phyloP scores from a whole-genome alignment of 1,140 invertebrate species.

The Phocides pigmalion region DNA sequence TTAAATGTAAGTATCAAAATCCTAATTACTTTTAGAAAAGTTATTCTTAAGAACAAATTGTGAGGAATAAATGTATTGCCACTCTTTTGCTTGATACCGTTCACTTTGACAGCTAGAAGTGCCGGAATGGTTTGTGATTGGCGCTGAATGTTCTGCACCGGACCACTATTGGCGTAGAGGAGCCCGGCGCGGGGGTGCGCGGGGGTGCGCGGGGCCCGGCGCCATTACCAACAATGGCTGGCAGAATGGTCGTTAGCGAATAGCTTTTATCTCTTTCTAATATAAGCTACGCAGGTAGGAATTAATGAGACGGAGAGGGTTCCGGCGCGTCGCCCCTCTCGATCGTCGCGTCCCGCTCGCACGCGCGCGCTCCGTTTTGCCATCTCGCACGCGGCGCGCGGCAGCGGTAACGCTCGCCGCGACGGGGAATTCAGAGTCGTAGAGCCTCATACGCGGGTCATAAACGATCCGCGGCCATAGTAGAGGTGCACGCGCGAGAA shows the following conservation, averaged over 20 bases:
- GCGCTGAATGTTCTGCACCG: slow-evolving; percentile 81
- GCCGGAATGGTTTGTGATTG: slow-evolving; percentile 83
- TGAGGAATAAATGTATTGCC: slow-evolving; percentile 42
- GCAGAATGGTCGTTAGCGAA: slow-evolving; percentile 77
- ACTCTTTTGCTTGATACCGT: slow-evolving; percentile 65
- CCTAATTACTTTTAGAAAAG: neutral
- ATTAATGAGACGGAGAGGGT: slow-evolving; percentile 80
- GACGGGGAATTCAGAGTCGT: slow-evolving; percentile 81
- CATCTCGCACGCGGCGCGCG: slow-evolving; percentile 73
- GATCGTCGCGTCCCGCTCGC: slow-evolving; percentile 57
- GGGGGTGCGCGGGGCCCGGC: slow-evolving; percentile 71
- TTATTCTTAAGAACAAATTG: neutral
- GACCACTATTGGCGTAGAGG: slow-evolving; percentile 81
- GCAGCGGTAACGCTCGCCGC: slow-evolving; percentile 79
- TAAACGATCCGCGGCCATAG: slow-evolving; percentile 83
- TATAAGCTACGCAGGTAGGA: slow-evolving; percentile 78
- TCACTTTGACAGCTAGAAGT: slow-evolving; percentile 82
- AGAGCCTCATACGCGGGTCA: slow-evolving; percentile 83
- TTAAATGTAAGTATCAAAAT: neutral
- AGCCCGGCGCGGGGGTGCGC: slow-evolving; percentile 63
- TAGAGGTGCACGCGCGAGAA: slow-evolving; percentile 82
- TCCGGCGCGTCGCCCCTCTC: slow-evolving; percentile 55
- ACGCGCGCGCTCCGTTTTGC: slow-evolving; percentile 58
- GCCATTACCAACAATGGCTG: slow-evolving; percentile 80
- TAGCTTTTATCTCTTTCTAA: slow-evolving; percentile 83